phyloP scores from a whole-genome alignment of 2,888 invertebrate species.

The Drosophila leonis region DNA sequence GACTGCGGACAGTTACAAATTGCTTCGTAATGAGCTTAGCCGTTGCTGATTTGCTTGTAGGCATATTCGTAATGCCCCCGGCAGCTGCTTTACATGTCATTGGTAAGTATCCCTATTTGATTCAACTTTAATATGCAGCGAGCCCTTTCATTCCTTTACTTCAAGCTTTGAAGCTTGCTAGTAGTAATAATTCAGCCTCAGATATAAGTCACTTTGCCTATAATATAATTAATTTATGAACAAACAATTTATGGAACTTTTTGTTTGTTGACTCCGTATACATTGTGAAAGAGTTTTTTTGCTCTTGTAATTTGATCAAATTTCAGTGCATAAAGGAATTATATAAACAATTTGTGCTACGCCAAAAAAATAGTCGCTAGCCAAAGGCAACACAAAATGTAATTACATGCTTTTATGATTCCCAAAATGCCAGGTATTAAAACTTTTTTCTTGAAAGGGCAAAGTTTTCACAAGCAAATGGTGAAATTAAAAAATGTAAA shows the following conservation, averaged over 20 bases:
- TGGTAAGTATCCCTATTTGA: constrained; percentile 87
- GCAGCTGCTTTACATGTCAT: constrained; percentile 87
- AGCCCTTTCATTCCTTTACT: neutral
- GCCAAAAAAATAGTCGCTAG: constrained; percentile 32
- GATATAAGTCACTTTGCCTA: neutral
- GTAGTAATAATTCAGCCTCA: neutral
- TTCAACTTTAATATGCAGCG: too few species aligned
- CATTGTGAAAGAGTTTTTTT: neutral
- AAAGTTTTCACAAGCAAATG: constrained; percentile 40
- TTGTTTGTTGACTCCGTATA: neutral
- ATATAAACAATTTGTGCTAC: constrained; percentile 25
- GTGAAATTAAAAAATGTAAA: constrained; percentile 24
- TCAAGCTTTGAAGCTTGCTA: neutral
- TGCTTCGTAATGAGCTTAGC: constrained; percentile 98
- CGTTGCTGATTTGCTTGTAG: constrained; percentile 96
- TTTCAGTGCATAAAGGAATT: constrained; percentile 20
- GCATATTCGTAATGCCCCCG: constrained; percentile 97
- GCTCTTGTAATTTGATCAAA: neutral
- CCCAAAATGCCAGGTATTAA: constrained; percentile 47
- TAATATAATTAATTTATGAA: neutral
- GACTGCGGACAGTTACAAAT: constrained; percentile 96
- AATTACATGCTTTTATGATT: constrained; percentile 44
- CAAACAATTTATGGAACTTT: neutral
- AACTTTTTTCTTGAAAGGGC: constrained; percentile 33
- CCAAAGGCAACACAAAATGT: constrained; percentile 28